Evolutionary conservation across 2,797 vertebrate genomes (phyloP), one percentile per base, ranked within the genome.

Genomic region (Denticeps clupeoides): DNA sequence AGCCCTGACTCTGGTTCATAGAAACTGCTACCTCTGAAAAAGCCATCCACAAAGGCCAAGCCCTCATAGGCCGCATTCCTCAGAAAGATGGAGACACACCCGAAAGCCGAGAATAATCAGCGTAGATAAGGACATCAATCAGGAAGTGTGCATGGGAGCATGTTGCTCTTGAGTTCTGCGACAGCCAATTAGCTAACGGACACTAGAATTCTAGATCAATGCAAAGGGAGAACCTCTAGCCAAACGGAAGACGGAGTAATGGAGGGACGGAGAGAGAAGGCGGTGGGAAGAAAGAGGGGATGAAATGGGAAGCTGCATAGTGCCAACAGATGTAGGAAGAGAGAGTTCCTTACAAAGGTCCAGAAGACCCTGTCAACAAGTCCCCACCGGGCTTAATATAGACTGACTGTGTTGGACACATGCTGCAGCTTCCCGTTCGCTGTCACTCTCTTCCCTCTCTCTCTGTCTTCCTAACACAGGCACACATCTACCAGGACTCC

Each of bases 271-370:
- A 4, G 21, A 22, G 18, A 21, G 9, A 25, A 8, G 21, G 2
- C 45, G 3, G 11, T 16, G 28, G 32, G 11, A 41, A 68, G 65
- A 65, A 25, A 58, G 32, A 40, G 43, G 48, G 48, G 45, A 49
- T 25, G 58, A 45, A n/a, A 61, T 41, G 69, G 73, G 77, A 76
- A 73, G 65, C 45, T 11, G 44, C 50, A 3, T 16, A 41, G 64
- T 75, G 73, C 66, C 75, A 78, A 61, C 55, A 54, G 63, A 65
- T 74, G 67, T 38, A 77, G 75, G 73, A 79, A 80, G 72, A 74
- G 71, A 61, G 59, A 75, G 72, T 76, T 79, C 76, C 73, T 62
- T 67, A 58, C 41, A 66, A 70, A 70, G 70, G 73, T 64, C 67
- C 55, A 26, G 57, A 63, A 63, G 53, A 72, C 58, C 31, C 67